These are phyloP conservation scores for Otolemur crassicaudatus DNA, from an alignment of 2,797 vertebrate species.

Conservation along the genomic window DNA sequence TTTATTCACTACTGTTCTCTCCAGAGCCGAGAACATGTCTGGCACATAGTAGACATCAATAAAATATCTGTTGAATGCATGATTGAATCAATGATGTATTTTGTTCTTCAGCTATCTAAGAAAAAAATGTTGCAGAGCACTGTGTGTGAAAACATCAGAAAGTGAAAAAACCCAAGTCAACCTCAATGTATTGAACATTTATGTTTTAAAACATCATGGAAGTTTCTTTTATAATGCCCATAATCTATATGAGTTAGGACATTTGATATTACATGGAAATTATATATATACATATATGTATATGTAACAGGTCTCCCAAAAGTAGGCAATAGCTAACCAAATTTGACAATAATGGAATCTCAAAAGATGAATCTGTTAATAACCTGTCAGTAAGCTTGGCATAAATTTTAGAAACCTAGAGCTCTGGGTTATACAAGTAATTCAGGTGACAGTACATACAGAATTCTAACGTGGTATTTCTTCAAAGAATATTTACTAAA, in stretches of 20 bases:
- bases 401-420: slow-evolving; percentile 38
- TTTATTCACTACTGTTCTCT: slow-evolving; percentile 14
- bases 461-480: neutral
- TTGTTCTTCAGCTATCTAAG: slow-evolving; percentile 9
- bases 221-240: neutral
- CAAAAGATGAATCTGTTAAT: slow-evolving; percentile 41
- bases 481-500: slow-evolving; percentile 48
- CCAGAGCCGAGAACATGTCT: neutral
- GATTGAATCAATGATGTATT: neutral
- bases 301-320: neutral
- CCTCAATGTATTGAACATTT: neutral
- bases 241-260: neutral
- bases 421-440: slow-evolving; percentile 9
- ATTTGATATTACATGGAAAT: neutral
- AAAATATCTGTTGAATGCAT: neutral
- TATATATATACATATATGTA: neutral
- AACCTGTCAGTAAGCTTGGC: neutral
- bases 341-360: slow-evolving; percentile 13
- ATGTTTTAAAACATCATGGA: slow-evolving; percentile 38
- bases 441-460: neutral
- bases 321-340: slow-evolving; percentile 12
- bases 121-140: neutral
- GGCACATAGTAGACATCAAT: neutral
- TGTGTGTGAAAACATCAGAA: neutral
- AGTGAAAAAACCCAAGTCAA: neutral